Evolutionary conservation across 2,888 invertebrate species (phyloP).

Genomic region (Standfussiana lucernea): DNA sequence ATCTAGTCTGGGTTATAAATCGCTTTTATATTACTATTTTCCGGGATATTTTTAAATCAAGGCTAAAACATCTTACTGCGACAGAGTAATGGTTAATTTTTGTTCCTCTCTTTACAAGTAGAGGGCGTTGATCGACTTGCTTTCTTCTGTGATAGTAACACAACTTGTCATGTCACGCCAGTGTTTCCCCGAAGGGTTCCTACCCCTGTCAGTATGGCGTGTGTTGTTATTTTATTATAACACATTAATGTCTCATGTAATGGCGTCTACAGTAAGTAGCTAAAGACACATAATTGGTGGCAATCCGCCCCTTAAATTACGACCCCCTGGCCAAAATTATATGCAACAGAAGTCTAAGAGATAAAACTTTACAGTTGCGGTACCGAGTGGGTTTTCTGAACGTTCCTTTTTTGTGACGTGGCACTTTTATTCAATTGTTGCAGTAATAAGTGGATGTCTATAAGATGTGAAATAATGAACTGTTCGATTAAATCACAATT

Average conservation of each 20-base stretch:
- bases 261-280: background rate
- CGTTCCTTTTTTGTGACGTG: background rate
- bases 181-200: background rate
- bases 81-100: background rate
- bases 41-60: too few relatives aligned
- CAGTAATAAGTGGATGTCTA: slow-evolving; percentile 4
- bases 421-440: slow-evolving; percentile 9
- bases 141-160: background rate
- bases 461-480: slow-evolving; percentile 26
- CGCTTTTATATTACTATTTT: too few relatives aligned
- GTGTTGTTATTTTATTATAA: background rate
- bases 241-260: background rate
- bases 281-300: background rate
- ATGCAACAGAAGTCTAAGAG: background rate
- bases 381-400: slow-evolving; percentile 14
- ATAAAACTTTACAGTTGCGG: background rate
- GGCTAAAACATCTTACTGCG: too few relatives aligned
- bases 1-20: too few relatives aligned
- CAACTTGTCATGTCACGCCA: background rate
- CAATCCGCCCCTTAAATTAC: background rate
- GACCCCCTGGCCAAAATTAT: background rate
- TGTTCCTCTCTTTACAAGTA: background rate
- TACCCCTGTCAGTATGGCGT: background rate
- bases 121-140: background rate
- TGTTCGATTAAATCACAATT: slow-evolving; percentile 40